Evolutionary conservation across 2,888 invertebrate species (phyloP).

Genomic region (Rugalucina vietnamica): DNA sequence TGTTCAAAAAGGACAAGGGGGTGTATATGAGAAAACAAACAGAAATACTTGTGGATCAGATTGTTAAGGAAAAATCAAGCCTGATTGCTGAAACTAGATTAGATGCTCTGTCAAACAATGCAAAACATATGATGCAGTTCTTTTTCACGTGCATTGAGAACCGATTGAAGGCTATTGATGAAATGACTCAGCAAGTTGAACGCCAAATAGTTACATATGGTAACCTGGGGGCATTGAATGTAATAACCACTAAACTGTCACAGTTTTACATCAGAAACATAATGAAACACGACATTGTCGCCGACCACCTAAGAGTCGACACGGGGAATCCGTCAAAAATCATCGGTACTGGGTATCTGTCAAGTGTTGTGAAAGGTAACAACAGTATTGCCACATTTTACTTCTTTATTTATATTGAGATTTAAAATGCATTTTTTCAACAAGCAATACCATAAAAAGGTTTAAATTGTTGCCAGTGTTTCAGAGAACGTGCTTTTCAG

Average conservation of each 20-base stretch:
- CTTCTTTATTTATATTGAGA: too few relatives aligned
- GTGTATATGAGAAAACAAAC: conserved; percentile 7
- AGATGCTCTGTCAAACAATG: conserved; percentile 5
- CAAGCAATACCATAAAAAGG: too few relatives aligned
- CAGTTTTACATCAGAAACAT: background rate
- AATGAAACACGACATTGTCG: conserved; percentile 8
- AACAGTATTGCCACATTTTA: too few relatives aligned
- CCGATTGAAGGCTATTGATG: background rate
- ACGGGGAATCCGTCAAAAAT: background rate
- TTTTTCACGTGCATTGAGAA: background rate
- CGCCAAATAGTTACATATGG: background rate
- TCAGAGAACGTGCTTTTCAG: too few relatives aligned
- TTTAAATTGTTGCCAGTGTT: too few relatives aligned
- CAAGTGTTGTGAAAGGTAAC: background rate
- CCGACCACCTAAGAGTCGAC: background rate
- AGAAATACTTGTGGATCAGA: background rate
- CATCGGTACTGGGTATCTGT: background rate
- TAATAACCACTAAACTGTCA: background rate
- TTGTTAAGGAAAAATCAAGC: background rate
- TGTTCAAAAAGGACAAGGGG: background rate
- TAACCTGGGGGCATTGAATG: background rate
- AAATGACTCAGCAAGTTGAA: background rate
- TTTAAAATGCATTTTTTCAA: too few relatives aligned
- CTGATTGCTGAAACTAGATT: background rate
- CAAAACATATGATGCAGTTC: background rate